Percentiles rank a stretch among this genome's conserved stretches.
These are phyloP conservation scores for Archips xylosteana DNA, from an alignment of 2,888 invertebrate species.

Conservation along the genomic window DNA sequence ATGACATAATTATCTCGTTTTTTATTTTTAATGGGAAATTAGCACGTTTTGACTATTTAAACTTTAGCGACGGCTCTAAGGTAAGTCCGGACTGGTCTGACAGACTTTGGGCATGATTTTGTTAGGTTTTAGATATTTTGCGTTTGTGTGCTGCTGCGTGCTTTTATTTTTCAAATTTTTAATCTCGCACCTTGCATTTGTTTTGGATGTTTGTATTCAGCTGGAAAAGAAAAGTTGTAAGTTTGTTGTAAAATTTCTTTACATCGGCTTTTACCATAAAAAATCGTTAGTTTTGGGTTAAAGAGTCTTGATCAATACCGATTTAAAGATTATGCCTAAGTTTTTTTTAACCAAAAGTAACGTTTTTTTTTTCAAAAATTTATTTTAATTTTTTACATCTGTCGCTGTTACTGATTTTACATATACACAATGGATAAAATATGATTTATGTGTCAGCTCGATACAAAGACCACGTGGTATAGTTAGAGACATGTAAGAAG, in stretches of 20 bases:
- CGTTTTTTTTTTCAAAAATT: conserved; percentile 24
- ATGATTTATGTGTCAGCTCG: conserved; percentile 49
- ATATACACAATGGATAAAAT: not conserved
- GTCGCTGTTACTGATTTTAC: not conserved
- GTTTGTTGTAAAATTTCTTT: conserved; percentile 4
- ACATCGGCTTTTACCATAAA: conserved; percentile 25
- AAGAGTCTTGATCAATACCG: not conserved
- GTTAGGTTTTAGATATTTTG: conserved; percentile 3
- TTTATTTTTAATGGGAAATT: conserved; percentile 1
- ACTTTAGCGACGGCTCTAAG: conserved; percentile 10
- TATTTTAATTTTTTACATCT: not conserved
- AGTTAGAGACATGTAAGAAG: not conserved
- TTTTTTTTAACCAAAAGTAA: conserved; percentile 12
- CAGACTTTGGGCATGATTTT: conserved; percentile 22
- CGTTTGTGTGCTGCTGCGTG: conserved; percentile 43
- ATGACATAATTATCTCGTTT: not conserved
- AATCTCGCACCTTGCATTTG: conserved; percentile 40
- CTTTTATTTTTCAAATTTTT: conserved; percentile 39
- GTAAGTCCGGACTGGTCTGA: conserved; percentile 25
- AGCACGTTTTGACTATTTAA: conserved; percentile 22
- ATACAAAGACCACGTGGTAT: conserved; percentile 55
- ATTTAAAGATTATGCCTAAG: not conserved
- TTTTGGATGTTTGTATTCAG: conserved; percentile 48
- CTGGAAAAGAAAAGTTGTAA: conserved; percentile 25
- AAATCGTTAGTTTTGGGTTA: conserved; percentile 27